phyloP scores from a whole-genome alignment of 1,140 invertebrate genomes.

The Bombyx mandarina region DNA sequence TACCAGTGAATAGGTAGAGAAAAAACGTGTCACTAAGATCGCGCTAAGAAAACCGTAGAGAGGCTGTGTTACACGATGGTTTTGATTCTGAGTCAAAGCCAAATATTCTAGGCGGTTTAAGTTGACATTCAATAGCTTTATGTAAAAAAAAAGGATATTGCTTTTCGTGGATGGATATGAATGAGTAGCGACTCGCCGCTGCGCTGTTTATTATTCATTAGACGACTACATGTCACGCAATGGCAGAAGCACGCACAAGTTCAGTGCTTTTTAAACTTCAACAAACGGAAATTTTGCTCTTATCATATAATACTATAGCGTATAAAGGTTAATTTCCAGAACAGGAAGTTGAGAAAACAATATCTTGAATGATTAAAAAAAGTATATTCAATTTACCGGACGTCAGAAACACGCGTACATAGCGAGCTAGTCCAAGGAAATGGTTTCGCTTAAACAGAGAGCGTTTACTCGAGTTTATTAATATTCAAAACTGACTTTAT shows the following conservation, averaged over 20 bases:
- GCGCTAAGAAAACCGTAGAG: too few relatives aligned
- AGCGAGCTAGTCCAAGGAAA: conserved; percentile 31
- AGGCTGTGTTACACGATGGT: neutral
- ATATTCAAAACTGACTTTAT: conserved; percentile 58
- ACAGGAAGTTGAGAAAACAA: too few relatives aligned
- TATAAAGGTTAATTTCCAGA: neutral
- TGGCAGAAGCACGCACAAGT: conserved; percentile 56
- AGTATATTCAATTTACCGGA: conserved; percentile 19
- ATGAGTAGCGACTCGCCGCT: conserved; percentile 59
- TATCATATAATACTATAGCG: too few relatives aligned
- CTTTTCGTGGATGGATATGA: conserved; percentile 59
- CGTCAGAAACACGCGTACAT: conserved; percentile 29
- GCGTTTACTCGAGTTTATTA: conserved; percentile 55
- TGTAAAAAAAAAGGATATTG: conserved; percentile 54
- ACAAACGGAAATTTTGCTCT: conserved; percentile 28
- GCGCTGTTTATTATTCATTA: conserved; percentile 68
- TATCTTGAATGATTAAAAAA: neutral
- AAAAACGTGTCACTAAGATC: too few relatives aligned
- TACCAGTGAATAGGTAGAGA: too few relatives aligned
- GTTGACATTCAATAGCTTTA: conserved; percentile 49
- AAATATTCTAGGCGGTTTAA: conserved; percentile 41
- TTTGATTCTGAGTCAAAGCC: conserved; percentile 19
- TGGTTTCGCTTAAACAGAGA: conserved; percentile 33
- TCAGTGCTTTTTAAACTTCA: conserved; percentile 56
- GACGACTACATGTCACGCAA: conserved; percentile 64